Evolutionary conservation across 2,888 invertebrate species (phyloP), one percentile per base, ranked within the genome.

Genomic region (Pyralis farinalis): DNA sequence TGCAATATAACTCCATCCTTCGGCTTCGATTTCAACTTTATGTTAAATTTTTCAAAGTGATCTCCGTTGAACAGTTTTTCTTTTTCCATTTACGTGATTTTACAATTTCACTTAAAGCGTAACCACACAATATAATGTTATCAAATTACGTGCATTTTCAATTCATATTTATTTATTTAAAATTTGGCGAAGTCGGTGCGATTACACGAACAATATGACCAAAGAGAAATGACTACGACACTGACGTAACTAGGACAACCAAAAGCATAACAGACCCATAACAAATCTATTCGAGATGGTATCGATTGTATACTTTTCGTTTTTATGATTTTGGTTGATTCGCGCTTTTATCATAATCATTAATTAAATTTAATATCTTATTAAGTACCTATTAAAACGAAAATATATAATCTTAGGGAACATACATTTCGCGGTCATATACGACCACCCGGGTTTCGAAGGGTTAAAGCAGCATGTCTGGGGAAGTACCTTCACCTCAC

Each of bases 1-100:
- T 90, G 90, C 47, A 91, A 58, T 44, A 91, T 75, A 47, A 91
- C 80, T 54, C 91, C 89, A 71, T 88, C 82, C 47, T 80, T 84
- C 0, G 85, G 81, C 45, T 76, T 80, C 1, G 81, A 71, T 68
- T 86, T 88, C 46, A 89, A 63, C 55, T 86, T 88, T 37, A 90
- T 81, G 65, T 86, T 77, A 53, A 80, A 85, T 63, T 88, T 88
- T 58, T 84, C 78, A 25, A 82, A 55, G 41, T 52, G 58, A 43
- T 67, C 66, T 25, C 46, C 46, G 40, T 57, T 61, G 52, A 53
- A 50, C 49, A 51, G 58, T 47, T 59, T 73, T 42, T 53, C 60
- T 47, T 61, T 62, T 62, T 79, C 82, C 85, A 85, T 80, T 67
- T 64, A 51, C 43, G 42, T 46, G 38, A 40, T 42, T 33, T 42